These are phyloP conservation scores for Amiota mariae DNA, from an alignment of 2,888 invertebrate species.

Conservation along the genomic window DNA sequence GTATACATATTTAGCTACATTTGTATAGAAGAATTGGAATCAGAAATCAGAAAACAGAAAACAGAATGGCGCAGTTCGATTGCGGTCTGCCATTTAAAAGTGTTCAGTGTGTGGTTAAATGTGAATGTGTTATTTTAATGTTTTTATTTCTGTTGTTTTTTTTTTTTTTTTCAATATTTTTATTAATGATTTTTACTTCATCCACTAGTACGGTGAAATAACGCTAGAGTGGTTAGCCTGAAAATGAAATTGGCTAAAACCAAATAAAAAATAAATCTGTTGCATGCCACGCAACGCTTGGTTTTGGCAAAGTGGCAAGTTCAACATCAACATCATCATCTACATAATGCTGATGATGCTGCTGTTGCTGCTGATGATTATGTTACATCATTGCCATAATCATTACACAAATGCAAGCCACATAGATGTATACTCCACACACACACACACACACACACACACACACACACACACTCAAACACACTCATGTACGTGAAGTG, in stretches of 20 bases:
- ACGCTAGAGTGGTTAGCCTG: background rate
- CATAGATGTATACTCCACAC: background rate
- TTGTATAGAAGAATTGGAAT: background rate
- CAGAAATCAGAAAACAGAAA: background rate
- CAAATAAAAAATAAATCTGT: background rate
- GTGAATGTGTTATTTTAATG: background rate
- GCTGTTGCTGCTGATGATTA: background rate
- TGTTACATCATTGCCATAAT: background rate
- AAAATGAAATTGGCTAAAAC: background rate
- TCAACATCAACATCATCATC: background rate
- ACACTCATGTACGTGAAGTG: background rate
- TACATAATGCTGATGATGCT: background rate
- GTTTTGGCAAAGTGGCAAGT: background rate
- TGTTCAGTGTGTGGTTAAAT: slow-evolving; percentile 13
- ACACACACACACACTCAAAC: background rate
- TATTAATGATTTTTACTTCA: background rate
- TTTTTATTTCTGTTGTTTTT: background rate
- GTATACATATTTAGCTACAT: background rate
- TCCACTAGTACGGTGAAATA: slow-evolving; percentile 4
- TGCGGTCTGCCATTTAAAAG: slow-evolving; percentile 14
- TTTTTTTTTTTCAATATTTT: slow-evolving; percentile 1
- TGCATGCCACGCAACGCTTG: background rate
- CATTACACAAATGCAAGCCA: background rate
- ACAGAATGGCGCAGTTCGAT: slow-evolving; percentile 13
- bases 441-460: background rate